Base-by-base conservation (phyloP, 92 coral and sea anemone species). In the Metridium senile region DNA sequence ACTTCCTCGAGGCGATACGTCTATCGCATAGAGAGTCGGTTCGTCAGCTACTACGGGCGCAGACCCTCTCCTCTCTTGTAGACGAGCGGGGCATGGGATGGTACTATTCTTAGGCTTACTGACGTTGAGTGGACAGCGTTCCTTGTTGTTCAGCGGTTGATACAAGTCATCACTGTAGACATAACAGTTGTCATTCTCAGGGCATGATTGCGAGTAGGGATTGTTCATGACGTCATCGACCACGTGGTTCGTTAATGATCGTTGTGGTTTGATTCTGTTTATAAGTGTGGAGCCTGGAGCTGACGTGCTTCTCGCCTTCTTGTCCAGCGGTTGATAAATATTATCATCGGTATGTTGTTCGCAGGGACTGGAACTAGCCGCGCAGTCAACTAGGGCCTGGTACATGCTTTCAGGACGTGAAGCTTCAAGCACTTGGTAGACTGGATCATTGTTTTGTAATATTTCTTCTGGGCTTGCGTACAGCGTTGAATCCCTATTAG, bases 111-210 rank as follows among this genome's bases (percentile, higher is more conserved):
- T 54, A 13, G 90, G 83, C 9, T 70, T 83, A 26, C 84, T 83
- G 2, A 69, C 63, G 51, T 81, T 76, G 20, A 86, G 64, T 23
- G 90, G 90, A 58, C 90, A 86, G n/a, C 85, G 76, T 11, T 81
- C 79, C 4, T 62, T 22, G 46, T 68, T 68, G 63, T 78, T 78
- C n/a, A 78, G 75, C 16, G 83, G 83, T n/a, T 78, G 83, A n/a
- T 78, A 78, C 27, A 78, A 26, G 56, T 34, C 69, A 21, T 78
- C 83, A 66, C 47, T 61, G 16, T 51, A 17, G 21, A 29, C 52
- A 33, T 78, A 61, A 27, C 56, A 47, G 13, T 11, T 21, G 20
- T 73, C 28, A 20, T 73, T 61, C 19, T 78, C 83, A 4, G 76
- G 34, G 0, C 45, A 59, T 6, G 75, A 56, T 62, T 65, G 75